Percentiles rank a stretch among this genome's conserved stretches.
These are phyloP conservation scores for Metalampra italica DNA, from an alignment of 2,888 invertebrate species.

Conservation along the genomic window DNA sequence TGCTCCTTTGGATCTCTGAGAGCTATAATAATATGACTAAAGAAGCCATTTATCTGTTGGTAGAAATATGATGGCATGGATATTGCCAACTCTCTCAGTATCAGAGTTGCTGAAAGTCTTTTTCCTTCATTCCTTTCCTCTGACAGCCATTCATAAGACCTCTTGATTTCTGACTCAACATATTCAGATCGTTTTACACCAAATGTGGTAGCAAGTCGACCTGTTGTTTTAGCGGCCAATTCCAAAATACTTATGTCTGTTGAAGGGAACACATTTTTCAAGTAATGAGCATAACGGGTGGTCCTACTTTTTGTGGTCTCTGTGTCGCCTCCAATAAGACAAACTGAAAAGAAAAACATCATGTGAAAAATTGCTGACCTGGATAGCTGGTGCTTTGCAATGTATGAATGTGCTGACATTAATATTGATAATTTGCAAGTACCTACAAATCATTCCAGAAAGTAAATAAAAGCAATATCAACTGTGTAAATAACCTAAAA, in stretches of 20 bases:
- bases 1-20: slow-evolving; percentile 93
- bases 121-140: slow-evolving; percentile 94
- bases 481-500: slow-evolving; percentile 9
- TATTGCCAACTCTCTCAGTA: slow-evolving; percentile 94
- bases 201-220: slow-evolving; percentile 90
- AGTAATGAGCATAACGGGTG: slow-evolving; percentile 93
- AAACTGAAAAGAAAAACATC: slow-evolving; percentile 77
- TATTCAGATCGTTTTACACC: slow-evolving; percentile 97
- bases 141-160: slow-evolving; percentile 95
- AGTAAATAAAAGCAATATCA: no score
- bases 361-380: neutral
- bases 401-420: no score
- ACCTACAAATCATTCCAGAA: no score
- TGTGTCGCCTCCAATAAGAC: slow-evolving; percentile 93
- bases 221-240: slow-evolving; percentile 96
- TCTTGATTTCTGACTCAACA: slow-evolving; percentile 96
- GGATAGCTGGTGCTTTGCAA: no score
- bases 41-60: slow-evolving; percentile 93
- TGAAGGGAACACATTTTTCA: slow-evolving; percentile 92
- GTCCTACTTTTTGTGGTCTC: slow-evolving; percentile 93
- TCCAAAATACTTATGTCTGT: slow-evolving; percentile 95
- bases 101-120: slow-evolving; percentile 93
- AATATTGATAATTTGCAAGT: no score
- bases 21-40: slow-evolving; percentile 94
- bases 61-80: slow-evolving; percentile 99